These are phyloP conservation scores for Andricus grossulariae DNA, from an alignment of 1,140 invertebrate species.

Conservation along the genomic window DNA sequence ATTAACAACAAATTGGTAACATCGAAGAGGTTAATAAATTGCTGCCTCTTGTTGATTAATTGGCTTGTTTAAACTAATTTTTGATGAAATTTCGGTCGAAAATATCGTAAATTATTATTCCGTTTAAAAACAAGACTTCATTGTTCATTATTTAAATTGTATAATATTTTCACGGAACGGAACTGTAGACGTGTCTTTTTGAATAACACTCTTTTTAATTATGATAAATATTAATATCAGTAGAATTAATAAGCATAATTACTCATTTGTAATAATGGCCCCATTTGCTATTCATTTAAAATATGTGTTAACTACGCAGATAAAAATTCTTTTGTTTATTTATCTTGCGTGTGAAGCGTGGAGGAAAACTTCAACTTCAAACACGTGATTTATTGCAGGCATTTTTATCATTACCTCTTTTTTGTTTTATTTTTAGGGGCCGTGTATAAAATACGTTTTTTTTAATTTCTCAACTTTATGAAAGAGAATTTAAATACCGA, in stretches of 20 bases:
- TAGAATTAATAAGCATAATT: neutral
- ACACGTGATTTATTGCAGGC: no score
- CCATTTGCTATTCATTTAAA: neutral
- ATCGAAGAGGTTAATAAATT: neutral
- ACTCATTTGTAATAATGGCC: neutral
- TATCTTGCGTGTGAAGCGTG: neutral
- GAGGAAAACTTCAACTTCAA: neutral
- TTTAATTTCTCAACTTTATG: no score
- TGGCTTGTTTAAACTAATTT: constrained; percentile 2
- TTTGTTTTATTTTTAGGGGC: no score
- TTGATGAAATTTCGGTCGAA: constrained; percentile 6
- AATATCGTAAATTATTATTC: neutral
- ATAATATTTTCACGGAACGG: neutral
- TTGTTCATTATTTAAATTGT: neutral
- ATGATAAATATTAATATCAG: constrained; percentile 7
- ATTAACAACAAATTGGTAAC: constrained; percentile 1
- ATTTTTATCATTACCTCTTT: no score
- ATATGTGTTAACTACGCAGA: constrained; percentile 6
- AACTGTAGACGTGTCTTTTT: no score
- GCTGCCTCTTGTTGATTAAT: neutral
- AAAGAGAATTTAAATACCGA: no score
- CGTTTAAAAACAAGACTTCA: neutral
- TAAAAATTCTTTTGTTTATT: constrained; percentile 25
- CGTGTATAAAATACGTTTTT: no score
- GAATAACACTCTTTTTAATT: neutral